Evolutionary conservation across 2,888 invertebrate genomes (phyloP).

Genomic region (Hydraecia micacea): DNA sequence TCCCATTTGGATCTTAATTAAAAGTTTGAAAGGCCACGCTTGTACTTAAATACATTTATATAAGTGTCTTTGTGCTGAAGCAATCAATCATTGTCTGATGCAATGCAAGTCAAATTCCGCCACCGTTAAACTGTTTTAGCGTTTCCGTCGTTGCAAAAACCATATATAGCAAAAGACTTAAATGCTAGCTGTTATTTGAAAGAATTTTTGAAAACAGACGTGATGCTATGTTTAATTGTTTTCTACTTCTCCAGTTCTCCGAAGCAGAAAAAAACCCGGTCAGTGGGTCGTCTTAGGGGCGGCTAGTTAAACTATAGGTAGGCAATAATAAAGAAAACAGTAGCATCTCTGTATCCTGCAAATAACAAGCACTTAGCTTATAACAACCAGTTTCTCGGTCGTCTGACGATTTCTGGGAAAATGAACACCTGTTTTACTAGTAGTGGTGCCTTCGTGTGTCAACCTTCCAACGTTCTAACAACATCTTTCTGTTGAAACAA

Average conservation of each 20-base stretch:
- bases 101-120: neutral
- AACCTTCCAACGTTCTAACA: slow-evolving; percentile 22
- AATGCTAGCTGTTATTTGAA: neutral
- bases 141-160: neutral
- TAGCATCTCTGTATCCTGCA: slow-evolving; percentile 13
- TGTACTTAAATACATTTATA: neutral
- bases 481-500: neutral
- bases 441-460: slow-evolving; percentile 8
- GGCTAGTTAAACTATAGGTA: slow-evolving; percentile 8
- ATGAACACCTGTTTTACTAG: slow-evolving; percentile 45
- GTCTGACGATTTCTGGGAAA: slow-evolving; percentile 42
- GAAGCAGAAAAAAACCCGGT: neutral
- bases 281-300: too few species aligned
- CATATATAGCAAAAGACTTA: neutral
- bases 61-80: neutral
- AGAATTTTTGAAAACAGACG: neutral
- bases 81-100: neutral
- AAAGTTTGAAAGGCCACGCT: neutral
- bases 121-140: neutral
- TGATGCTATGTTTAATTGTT: neutral
- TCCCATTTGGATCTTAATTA: neutral
- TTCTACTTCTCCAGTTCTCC: neutral
- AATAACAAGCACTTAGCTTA: slow-evolving; percentile 1
- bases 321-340: slow-evolving; percentile 8
- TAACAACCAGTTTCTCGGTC: slow-evolving; percentile 38